Percentiles rank a stretch among this genome's conserved stretches.
These are phyloP conservation scores for Myotis vivesi DNA, from an alignment of 2,797 vertebrate genomes.

Conservation along the genomic window DNA sequence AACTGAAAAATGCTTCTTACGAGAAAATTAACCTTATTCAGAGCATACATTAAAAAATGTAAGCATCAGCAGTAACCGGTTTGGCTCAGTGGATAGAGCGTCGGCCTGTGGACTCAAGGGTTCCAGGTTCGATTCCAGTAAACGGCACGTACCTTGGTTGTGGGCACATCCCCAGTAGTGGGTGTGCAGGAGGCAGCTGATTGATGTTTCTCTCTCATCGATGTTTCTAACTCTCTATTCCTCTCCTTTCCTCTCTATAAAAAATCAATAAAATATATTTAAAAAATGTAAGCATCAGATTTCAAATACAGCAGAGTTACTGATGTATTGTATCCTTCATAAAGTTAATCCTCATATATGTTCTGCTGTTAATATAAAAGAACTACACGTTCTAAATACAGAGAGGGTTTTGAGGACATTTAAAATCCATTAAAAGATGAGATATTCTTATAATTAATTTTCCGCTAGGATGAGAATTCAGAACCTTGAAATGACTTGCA, in stretches of 20 bases:
- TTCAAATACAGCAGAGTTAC: slow-evolving; percentile 34
- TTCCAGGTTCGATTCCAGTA: too few relatives aligned
- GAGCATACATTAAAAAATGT: neutral
- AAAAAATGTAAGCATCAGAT: neutral
- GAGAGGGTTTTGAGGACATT: slow-evolving; percentile 45
- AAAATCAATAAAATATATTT: too few relatives aligned
- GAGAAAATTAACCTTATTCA: slow-evolving; percentile 57
- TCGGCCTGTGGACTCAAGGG: too few relatives aligned
- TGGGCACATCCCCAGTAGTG: too few relatives aligned
- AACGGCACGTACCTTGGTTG: too few relatives aligned
- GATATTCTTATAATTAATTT: slow-evolving; percentile 71
- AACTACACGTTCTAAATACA: slow-evolving; percentile 58
- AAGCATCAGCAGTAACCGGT: neutral
- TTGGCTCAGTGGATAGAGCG: too few relatives aligned
- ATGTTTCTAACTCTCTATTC: too few relatives aligned
- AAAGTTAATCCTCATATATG: slow-evolving; percentile 59
- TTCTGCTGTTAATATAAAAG: slow-evolving; percentile 53
- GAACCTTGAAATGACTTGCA: slow-evolving; percentile 66
- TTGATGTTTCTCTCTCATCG: too few relatives aligned
- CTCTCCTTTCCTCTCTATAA: too few relatives aligned
- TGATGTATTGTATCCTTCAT: slow-evolving; percentile 52
- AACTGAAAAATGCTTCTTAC: slow-evolving; percentile 33
- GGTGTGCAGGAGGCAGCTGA: too few relatives aligned
- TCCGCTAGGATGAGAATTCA: slow-evolving; percentile 55
- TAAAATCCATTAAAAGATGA: slow-evolving; percentile 67